phyloP scores from a whole-genome alignment of 2,113 vertebrate species.

The Otolemur garnettii region DNA sequence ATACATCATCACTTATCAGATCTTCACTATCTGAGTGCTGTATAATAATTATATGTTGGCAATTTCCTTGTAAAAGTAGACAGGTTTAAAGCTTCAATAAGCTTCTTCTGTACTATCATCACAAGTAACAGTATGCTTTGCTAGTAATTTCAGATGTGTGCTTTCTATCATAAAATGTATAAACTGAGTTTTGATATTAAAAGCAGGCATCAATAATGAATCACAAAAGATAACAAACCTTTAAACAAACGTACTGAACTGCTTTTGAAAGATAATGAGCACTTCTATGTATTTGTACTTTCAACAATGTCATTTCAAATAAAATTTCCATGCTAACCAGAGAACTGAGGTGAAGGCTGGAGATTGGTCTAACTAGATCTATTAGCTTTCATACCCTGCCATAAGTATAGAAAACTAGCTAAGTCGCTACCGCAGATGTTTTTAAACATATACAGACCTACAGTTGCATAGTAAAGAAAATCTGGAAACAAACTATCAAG shows the following conservation, averaged over 20 bases:
- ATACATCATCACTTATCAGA: background rate
- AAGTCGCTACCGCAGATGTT: background rate
- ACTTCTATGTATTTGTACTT: background rate
- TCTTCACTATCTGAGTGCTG: background rate
- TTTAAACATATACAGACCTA: background rate
- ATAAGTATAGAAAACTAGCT: background rate
- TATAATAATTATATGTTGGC: background rate
- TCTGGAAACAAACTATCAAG: background rate
- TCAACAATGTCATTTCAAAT: background rate
- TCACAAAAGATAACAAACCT: background rate
- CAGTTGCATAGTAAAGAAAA: background rate
- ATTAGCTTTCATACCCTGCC: background rate
- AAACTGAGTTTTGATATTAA: background rate
- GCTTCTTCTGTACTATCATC: background rate
- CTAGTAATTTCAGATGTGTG: background rate
- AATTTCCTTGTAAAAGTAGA: background rate
- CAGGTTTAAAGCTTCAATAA: conserved; percentile 5
- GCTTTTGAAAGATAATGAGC: background rate
- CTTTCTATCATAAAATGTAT: background rate
- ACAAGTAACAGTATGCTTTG: background rate
- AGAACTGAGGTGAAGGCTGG: background rate
- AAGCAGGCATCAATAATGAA: background rate
- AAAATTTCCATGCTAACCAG: background rate
- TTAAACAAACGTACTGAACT: background rate
- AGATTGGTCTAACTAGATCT: background rate